Evolutionary conservation across 2,888 invertebrate genomes (phyloP).

Genomic region (Drosophila tripunctata): DNA sequence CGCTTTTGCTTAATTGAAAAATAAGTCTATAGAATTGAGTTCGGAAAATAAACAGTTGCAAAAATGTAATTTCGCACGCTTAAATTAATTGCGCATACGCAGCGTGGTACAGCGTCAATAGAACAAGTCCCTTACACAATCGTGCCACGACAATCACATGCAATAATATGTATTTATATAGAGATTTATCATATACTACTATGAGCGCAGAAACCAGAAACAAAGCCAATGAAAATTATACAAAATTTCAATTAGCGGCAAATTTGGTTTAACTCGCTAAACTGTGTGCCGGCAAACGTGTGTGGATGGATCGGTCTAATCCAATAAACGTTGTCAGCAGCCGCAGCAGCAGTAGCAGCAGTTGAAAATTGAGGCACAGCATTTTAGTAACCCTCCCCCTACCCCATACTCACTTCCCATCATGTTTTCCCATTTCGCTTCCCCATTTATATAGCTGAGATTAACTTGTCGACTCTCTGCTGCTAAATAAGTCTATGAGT

Average conservation of each 20-base stretch:
- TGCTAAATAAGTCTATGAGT: not conserved
- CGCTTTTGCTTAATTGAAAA: conserved; percentile 51
- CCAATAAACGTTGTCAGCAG: conserved; percentile 28
- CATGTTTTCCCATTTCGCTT: conserved; percentile 2
- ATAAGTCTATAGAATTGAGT: conserved; percentile 41
- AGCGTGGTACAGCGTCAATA: conserved; percentile 12
- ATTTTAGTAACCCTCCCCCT: not conserved
- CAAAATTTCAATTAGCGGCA: conserved; percentile 56
- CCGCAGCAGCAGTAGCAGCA: conserved; percentile 20
- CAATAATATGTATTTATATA: conserved; percentile 11
- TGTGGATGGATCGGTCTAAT: conserved; percentile 43
- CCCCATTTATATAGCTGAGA: conserved; percentile 4
- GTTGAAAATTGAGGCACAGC: conserved; percentile 45
- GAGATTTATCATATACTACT: conserved; percentile 29
- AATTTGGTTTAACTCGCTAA: conserved; percentile 70
- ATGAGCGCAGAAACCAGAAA: conserved; percentile 10
- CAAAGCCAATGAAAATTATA: conserved; percentile 5
- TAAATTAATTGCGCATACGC: conserved; percentile 67
- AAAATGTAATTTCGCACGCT: conserved; percentile 36
- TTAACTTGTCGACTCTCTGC: conserved; percentile 18
- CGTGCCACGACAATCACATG: conserved; percentile 14
- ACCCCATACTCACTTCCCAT: conserved; percentile 8
- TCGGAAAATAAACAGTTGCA: conserved; percentile 29
- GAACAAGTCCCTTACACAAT: conserved; percentile 23
- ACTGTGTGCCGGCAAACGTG: conserved; percentile 45